These are phyloP conservation scores for Lanius collurio DNA, from an alignment of 2,113 vertebrate genomes.

Conservation along the genomic window DNA sequence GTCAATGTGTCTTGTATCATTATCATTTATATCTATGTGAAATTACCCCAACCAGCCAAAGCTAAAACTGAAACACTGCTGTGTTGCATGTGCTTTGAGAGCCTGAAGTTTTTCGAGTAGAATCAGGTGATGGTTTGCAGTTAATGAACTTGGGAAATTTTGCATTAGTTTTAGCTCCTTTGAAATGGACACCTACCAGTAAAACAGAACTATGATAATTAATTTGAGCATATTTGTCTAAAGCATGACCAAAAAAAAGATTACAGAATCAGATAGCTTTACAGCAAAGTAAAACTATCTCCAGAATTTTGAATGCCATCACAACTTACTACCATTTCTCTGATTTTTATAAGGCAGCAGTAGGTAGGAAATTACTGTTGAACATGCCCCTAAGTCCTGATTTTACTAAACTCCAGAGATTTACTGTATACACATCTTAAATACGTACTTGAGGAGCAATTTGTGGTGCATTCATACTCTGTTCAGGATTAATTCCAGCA, in stretches of 20 bases:
- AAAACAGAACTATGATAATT: not conserved
- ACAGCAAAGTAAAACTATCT: not conserved
- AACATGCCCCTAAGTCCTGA: not conserved
- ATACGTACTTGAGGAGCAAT: not conserved
- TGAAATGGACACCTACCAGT: not conserved
- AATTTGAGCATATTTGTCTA: not conserved
- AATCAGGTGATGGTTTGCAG: not conserved
- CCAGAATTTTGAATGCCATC: not conserved
- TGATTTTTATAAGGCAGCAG: not conserved
- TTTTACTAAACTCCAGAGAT: not conserved
- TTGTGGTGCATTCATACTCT: not conserved
- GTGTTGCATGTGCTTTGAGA: not conserved
- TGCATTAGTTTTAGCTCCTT: not conserved
- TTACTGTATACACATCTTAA: not conserved
- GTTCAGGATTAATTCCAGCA: not conserved
- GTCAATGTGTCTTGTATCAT: not conserved
- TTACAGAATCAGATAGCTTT: not conserved
- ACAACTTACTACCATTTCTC: not conserved
- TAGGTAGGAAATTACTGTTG: not conserved
- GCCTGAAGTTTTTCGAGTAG: not conserved
- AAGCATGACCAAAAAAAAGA: not conserved
- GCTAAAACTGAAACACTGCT: not conserved
- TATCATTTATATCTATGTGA: not conserved
- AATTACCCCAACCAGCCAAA: not conserved
- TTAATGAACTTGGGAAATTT: not conserved